Base-by-base conservation (phyloP, 2,113 vertebrate species). In the Gymnocephalus cernua region DNA sequence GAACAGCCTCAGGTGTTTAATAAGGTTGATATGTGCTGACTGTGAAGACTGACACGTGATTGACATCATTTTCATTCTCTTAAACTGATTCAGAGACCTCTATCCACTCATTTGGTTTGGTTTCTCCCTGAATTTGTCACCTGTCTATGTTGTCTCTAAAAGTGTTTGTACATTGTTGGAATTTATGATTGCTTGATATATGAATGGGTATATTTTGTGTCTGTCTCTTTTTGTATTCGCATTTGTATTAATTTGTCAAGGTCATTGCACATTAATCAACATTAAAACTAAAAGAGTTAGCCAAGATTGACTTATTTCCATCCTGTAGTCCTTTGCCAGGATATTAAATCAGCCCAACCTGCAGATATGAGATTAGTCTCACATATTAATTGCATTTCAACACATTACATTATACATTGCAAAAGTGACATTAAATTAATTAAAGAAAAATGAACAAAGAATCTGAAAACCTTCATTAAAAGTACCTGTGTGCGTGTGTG, bases 211-310 rank as follows among this genome's bases (percentile, higher is more conserved):
- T 53, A 3, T 51, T 14, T 68, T 32, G 32, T 32, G 10, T 14
- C 18, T 32, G 6, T 32, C 45, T 23, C 7, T 66, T 62, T 47
- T 57, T 35, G n/a, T 44, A 14, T 70, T 59, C 51, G 3, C 25
- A 50, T 64, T 29, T 50, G 35, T 66, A 44, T 73, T 38, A 35
- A 57, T 63, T 25, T 72, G 38, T 62, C 14, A 58, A 14, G 16
- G 56, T 11, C 44, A 54, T 62, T 71, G 25, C 27, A 65, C 53
- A 72, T 83, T 47, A 56, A 72, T 72, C 54, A 72, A 50, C n/a
- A 57, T 54, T 67, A 56, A 21, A 48, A 58, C 2, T 0, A 67
- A 23, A 41, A 9, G 25, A 9, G 18, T n/a, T 51, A n/a, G 29
- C 35, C 44, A 32, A 54, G 41, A 79, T 11, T 71, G 44, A 67